A percentile compares a stretch with the other conserved stretches of the same genome.
phyloP scores from a whole-genome alignment of 2,113 vertebrate genomes.

The Clupea harengus region DNA sequence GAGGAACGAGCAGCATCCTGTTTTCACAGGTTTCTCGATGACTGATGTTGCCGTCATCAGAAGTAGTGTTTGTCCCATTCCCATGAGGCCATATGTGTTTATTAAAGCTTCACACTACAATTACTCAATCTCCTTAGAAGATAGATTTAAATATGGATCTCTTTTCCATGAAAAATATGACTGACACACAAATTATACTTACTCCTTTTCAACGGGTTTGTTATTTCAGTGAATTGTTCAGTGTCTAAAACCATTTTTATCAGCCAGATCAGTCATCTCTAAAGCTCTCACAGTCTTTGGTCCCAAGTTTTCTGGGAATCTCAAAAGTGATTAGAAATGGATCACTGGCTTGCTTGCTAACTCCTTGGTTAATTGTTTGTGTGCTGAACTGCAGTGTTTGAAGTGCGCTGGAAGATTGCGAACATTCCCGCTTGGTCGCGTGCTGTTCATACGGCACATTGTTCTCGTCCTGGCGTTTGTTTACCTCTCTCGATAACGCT shows the following conservation, averaged over 20 bases:
- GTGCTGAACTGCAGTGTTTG: conserved; percentile 14
- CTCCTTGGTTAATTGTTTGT: conserved; percentile 14
- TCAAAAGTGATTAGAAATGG: conserved; percentile 18
- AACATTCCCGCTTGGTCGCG: conserved; percentile 12
- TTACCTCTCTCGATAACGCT: conserved; percentile 35
- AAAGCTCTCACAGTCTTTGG: neutral
- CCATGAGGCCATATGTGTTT: neutral
- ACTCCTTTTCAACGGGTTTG: neutral
- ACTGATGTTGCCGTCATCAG: neutral
- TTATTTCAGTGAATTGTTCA: neutral
- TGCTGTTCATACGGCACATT: conserved; percentile 36
- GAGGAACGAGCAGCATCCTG: neutral
- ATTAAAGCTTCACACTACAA: neutral
- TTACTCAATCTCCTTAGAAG: neutral
- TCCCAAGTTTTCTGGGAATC: too few species aligned
- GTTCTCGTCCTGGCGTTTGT: conserved; percentile 37
- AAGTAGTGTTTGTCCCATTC: neutral
- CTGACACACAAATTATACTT: neutral
- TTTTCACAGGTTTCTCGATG: neutral
- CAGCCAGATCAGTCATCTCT: neutral
- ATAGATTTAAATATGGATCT: neutral
- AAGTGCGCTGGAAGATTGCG: neutral
- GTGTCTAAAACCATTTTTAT: too few species aligned
- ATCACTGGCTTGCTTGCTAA: neutral
- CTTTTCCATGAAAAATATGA: neutral